These are phyloP conservation scores for Aphidoletes aphidimyza DNA, from an alignment of 2,888 invertebrate genomes.

Conservation along the genomic window DNA sequence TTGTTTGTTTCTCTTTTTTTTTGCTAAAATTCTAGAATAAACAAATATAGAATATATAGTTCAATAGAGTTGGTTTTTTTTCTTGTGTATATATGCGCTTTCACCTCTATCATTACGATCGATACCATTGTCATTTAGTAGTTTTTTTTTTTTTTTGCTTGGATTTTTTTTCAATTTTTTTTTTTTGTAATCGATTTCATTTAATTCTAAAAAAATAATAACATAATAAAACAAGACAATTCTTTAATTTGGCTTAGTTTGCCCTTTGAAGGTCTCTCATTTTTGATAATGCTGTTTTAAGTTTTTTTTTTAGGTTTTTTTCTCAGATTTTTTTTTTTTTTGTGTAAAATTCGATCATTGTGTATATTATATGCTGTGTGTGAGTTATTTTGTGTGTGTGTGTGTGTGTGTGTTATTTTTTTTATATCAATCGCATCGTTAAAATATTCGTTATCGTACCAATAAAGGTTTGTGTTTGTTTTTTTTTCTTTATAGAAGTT, in stretches of 20 bases:
- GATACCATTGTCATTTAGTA: constrained; percentile 16
- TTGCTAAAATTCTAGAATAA: constrained; percentile 18
- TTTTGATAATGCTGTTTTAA: constrained; percentile 51
- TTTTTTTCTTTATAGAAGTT: not conserved
- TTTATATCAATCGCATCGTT: constrained; percentile 24
- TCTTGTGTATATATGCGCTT: not conserved
- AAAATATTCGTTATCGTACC: constrained; percentile 38
- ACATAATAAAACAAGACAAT: constrained; percentile 54
- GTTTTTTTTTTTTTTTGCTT: constrained; percentile 6
- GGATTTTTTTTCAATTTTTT: not conserved
- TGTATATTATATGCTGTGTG: constrained; percentile 41
- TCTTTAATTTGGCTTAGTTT: constrained; percentile 49
- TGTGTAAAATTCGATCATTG: constrained; percentile 53
- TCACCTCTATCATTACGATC: not conserved
- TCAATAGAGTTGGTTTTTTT: constrained; percentile 40
- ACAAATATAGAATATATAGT: constrained; percentile 45
- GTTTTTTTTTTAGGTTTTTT: not conserved
- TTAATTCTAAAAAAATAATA: constrained; percentile 53
- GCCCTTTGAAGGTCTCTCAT: constrained; percentile 54
- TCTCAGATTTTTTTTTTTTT: not conserved
- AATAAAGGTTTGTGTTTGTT: too few relatives aligned
- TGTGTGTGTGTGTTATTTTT: too few relatives aligned
- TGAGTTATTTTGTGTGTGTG: constrained; percentile 17
- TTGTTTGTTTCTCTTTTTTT: not conserved
- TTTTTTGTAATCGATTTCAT: constrained; percentile 43